Evolutionary conservation across 2,888 invertebrate species (phyloP).

Genomic region (Yponomeuta cagnagella): DNA sequence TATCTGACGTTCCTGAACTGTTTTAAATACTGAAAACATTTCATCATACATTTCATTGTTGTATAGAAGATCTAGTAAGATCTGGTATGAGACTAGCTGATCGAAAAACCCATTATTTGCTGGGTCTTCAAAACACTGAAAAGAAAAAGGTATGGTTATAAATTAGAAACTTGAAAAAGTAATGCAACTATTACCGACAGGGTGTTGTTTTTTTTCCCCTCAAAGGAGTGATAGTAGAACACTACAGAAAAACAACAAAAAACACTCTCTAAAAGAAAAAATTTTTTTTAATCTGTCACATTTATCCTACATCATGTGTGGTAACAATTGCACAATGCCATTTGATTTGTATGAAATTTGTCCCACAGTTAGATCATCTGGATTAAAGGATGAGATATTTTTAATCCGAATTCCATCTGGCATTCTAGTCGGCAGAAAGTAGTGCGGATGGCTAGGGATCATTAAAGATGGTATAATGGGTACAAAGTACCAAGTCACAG

Average conservation of each 20-base stretch:
- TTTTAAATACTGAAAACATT: constrained; percentile 78
- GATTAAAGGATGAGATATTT: neutral
- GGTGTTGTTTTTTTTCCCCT: no score
- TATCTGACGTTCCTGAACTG: constrained; percentile 75
- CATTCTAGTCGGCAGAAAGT: no score
- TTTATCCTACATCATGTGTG: no score
- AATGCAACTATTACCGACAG: neutral
- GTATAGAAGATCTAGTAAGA: constrained; percentile 83
- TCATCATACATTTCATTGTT: constrained; percentile 80
- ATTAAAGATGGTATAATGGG: no score
- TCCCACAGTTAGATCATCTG: neutral
- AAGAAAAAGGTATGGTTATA: constrained; percentile 23
- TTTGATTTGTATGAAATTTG: no score
- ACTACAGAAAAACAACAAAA: no score
- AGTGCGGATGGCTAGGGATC: no score
- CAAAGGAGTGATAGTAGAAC: no score
- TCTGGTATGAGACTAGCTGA: constrained; percentile 80
- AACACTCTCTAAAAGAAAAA: no score
- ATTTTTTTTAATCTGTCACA: no score
- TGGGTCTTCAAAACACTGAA: constrained; percentile 79
- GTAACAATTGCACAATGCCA: no score
- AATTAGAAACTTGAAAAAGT: neutral
- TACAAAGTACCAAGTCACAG: no score
- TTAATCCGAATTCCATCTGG: neutral
- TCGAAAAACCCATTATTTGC: constrained; percentile 81